Evolutionary conservation across 2,888 invertebrate genomes (phyloP).

Genomic region (Rhagium mordax): DNA sequence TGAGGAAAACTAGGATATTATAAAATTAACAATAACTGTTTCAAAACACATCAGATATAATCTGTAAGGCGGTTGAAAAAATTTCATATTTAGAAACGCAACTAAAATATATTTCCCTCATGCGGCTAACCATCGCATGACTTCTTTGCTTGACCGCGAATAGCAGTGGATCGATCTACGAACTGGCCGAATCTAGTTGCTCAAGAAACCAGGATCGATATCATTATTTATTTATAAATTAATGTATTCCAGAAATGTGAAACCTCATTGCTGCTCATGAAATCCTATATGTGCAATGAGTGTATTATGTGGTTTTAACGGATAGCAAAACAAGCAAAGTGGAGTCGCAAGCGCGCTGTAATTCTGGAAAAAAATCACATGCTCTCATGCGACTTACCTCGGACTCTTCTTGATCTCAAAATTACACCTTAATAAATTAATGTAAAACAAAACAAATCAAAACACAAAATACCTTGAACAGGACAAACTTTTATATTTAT

Average conservation of each 20-base stretch:
- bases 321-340: constrained; percentile 3
- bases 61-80: background rate
- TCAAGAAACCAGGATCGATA: constrained; percentile 11
- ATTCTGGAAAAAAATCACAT: constrained; percentile 28
- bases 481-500: background rate
- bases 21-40: too few species aligned
- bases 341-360: background rate
- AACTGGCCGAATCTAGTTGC: constrained; percentile 6
- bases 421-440: background rate
- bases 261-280: constrained; percentile 2
- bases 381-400: constrained; percentile 45
- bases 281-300: background rate
- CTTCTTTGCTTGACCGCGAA: background rate
- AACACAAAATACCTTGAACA: constrained; percentile 3
- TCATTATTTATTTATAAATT: constrained; percentile 1
- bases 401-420: background rate
- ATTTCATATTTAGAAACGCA: background rate
- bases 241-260: constrained; percentile 19
- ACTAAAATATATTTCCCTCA: background rate
- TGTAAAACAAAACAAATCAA: background rate
- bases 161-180: constrained; percentile 9
- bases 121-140: background rate
- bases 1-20: too few species aligned
- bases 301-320: background rate
- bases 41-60: too few species aligned